phyloP scores from a whole-genome alignment of 37 sponge, comb jelly and placozoan species.

The Trichoplax adhaerens region DNA sequence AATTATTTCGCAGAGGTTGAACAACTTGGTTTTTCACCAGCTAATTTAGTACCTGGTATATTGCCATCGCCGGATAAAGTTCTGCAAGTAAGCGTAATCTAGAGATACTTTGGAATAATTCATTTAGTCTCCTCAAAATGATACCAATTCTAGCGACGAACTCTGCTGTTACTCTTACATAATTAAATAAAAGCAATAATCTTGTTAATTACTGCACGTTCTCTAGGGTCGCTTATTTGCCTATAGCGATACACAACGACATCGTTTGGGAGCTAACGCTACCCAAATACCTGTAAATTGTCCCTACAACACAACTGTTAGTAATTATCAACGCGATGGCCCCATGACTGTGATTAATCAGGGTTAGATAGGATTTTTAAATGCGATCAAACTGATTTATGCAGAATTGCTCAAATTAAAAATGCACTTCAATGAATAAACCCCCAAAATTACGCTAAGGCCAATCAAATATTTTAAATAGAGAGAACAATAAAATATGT shows the following conservation, averaged over 20 bases:
- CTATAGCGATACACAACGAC: conserved; percentile 67
- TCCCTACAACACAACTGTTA: conserved; percentile 34
- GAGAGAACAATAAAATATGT: too few species aligned
- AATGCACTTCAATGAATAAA: too few species aligned
- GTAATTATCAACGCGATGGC: conserved; percentile 72
- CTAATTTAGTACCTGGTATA: conserved; percentile 74
- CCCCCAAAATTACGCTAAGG: too few species aligned
- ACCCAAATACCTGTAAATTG: conserved; percentile 73
- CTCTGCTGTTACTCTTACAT: neutral
- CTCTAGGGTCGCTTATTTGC: conserved; percentile 66
- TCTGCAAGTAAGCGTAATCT: conserved; percentile 20
- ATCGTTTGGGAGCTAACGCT: conserved; percentile 63
- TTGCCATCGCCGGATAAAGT: conserved; percentile 82
- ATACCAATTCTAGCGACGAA: neutral
- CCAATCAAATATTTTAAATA: too few species aligned
- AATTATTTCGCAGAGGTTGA: conserved; percentile 81
- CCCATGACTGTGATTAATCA: conserved; percentile 33
- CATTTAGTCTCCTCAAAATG: neutral
- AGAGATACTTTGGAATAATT: neutral
- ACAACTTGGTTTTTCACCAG: conserved; percentile 65
- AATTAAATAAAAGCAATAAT: too few species aligned
- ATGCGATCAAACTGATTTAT: too few species aligned
- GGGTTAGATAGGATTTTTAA: too few species aligned
- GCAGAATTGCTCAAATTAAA: too few species aligned
- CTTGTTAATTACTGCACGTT: too few species aligned